Evolutionary conservation across 1,140 invertebrate species (phyloP), one percentile per base, ranked within the genome.

Genomic region (Drosophila insularis): DNA sequence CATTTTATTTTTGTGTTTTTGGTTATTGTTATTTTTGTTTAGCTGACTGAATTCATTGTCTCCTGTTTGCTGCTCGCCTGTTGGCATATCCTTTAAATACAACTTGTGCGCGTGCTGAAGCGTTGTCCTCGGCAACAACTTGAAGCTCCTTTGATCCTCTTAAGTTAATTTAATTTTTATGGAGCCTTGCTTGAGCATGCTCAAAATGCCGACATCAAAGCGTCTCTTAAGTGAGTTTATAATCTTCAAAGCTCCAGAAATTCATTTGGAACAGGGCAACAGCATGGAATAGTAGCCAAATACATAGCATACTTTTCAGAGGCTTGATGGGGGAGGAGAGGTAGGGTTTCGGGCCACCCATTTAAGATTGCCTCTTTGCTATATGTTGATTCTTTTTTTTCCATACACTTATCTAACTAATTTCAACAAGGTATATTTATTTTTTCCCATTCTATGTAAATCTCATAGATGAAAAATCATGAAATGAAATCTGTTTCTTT

Each of bases 231-330:
- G 77, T 81, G 89, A 75, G 76, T 74, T 90, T 74, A 64, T 75
- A 89, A 91, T 91, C 89, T 91, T 91, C 89, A 91, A 91, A 91
- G 89, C 89, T 91, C 82, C 76, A 91, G 89, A 86, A 86, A 91
- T 91, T 89, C 82, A 81, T 78, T 73, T 78, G 23, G 27, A 81
- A 64, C 69, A 91, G 89, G 89, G 73, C 50, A 43, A 6, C 89
- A 91, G 89, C 63, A 10, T 5, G 2, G 1, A 2, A 2, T 23
- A 31, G 46, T 40, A 76, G 64, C 64, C 50, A 43, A 65, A 63
- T 32, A 21, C 8, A 39, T 54, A 75, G 72, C 77, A 82, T 78
- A 69, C 68, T 65, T 27, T 63, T 50, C 19, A 8, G 55, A n/a
- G n/a, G n/a, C n/a, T n/a, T 6, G 27, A 1, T 27, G 27, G 0